Evolutionary conservation across 2,888 invertebrate genomes (phyloP).

Genomic region (Trissoscelio sp.): DNA sequence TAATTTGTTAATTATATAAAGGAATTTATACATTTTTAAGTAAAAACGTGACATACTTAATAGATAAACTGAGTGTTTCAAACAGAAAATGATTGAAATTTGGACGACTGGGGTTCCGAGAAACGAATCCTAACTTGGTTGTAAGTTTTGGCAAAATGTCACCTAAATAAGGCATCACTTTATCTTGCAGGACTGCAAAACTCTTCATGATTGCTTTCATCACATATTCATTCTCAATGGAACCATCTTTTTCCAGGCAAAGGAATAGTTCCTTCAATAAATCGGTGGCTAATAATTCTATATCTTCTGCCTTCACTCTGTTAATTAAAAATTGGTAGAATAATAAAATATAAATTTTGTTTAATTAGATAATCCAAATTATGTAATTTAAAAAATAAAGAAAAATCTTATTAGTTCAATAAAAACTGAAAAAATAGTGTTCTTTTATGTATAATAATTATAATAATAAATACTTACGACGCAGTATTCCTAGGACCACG

Average conservation of each 20-base stretch:
- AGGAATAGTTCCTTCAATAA: conserved; percentile 91
- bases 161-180: conserved; percentile 91
- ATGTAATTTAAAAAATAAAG: conserved; percentile 29
- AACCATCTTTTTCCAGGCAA: conserved; percentile 89
- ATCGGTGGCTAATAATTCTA: conserved; percentile 88
- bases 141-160: conserved; percentile 94
- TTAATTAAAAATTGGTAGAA: conserved; percentile 1
- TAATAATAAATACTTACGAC: conserved; percentile 82
- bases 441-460: not conserved
- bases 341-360: not conserved
- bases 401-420: too few species aligned
- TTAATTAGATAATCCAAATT: not conserved
- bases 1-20: conserved; percentile 5
- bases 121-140: conserved; percentile 91
- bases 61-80: conserved; percentile 95
- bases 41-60: conserved; percentile 86
- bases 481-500: conserved; percentile 86
- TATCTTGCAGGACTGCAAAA: conserved; percentile 92
- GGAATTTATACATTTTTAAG: not conserved
- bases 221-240: conserved; percentile 97
- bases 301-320: conserved; percentile 86
- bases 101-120: conserved; percentile 97
- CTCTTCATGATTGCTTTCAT: conserved; percentile 99
- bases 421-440: too few species aligned
- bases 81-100: conserved; percentile 99